Evolutionary conservation across 2,113 vertebrate species (phyloP).

Genomic region (Pseudolaguvia tuberculata): DNA sequence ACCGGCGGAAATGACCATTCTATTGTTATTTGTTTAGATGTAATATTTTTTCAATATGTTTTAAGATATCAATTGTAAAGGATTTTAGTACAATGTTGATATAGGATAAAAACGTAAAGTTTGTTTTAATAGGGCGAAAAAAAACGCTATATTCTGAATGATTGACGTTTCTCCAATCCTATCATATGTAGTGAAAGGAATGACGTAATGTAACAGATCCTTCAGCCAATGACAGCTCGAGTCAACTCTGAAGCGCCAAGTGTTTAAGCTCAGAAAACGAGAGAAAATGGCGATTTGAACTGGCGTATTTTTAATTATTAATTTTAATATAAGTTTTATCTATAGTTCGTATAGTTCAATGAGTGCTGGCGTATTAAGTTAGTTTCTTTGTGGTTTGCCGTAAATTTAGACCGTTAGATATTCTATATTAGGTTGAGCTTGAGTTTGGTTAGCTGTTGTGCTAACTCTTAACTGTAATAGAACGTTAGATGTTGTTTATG

Average conservation of each 20-base stretch:
- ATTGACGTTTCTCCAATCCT: background rate
- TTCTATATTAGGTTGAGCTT: too few relatives aligned
- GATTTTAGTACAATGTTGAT: background rate
- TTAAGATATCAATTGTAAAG: background rate
- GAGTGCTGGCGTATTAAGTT: too few relatives aligned
- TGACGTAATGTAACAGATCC: background rate
- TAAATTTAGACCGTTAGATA: background rate
- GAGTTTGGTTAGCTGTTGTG: background rate
- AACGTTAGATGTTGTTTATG: conserved; percentile 3
- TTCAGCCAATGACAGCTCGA: conserved; percentile 54
- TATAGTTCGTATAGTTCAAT: background rate
- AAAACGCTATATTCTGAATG: background rate
- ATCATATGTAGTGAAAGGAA: background rate
- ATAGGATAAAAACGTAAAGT: background rate
- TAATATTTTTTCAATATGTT: background rate
- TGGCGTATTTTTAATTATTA: background rate
- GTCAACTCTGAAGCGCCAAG: conserved; percentile 64
- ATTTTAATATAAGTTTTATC: background rate
- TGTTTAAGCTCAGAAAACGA: conserved; percentile 47
- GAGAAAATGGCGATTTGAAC: conserved; percentile 63
- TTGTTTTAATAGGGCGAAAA: background rate
- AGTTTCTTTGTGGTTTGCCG: background rate
- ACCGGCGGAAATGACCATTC: background rate
- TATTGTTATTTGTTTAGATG: background rate
- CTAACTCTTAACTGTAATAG: background rate